Evolutionary conservation across 2,797 vertebrate species (phyloP), one percentile per base, ranked within the genome.

Genomic region (Tolypeutes matacus): DNA sequence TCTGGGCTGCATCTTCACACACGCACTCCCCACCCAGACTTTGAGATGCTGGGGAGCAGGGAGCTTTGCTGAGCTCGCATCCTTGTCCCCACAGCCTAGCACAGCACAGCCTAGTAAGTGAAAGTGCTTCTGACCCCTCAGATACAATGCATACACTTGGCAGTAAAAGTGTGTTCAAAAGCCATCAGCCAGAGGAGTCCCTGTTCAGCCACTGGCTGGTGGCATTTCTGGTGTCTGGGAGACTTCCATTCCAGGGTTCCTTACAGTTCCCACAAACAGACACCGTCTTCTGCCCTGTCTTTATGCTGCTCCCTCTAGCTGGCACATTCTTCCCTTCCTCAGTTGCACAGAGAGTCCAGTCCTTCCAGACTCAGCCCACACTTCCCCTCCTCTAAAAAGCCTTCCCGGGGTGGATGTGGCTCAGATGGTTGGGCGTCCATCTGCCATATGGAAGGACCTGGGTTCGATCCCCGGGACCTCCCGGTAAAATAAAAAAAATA

Each of bases 351-450:
- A 89, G 58, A 23, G 46, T 31, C 92, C 51, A 31, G 6, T 17
- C 80, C 27, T 70, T 86, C 62, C 84, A 77, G 86, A 72, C 18
- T 12, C 39, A 17, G 58, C 58, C 89, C 56, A 62, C 39, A 31
- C 4, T 15, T 34, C 42, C 53, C n/a, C 36, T 84, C 58, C 31
- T 42, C 13, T 0, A 9, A 65, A 76, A 92, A 85, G n/a, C 21
- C 27, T 77, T 70, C 53, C 34, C 65, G 60, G n/a, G n/a, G n/a
- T n/a, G n/a, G n/a, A n/a, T n/a, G n/a, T n/a, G n/a, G n/a, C n/a
- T n/a, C n/a, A n/a, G n/a, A n/a, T n/a, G n/a, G n/a, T n/a, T n/a
- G n/a, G n/a, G n/a, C n/a, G n/a, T n/a, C n/a, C n/a, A n/a, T n/a
- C n/a, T n/a, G n/a, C n/a, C n/a, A n/a, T n/a, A n/a, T n/a, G n/a